Percentiles rank a stretch among this genome's conserved stretches.
phyloP scores from a whole-genome alignment of 2,113 vertebrate genomes.

The human (Homo sapiens) region DNA sequence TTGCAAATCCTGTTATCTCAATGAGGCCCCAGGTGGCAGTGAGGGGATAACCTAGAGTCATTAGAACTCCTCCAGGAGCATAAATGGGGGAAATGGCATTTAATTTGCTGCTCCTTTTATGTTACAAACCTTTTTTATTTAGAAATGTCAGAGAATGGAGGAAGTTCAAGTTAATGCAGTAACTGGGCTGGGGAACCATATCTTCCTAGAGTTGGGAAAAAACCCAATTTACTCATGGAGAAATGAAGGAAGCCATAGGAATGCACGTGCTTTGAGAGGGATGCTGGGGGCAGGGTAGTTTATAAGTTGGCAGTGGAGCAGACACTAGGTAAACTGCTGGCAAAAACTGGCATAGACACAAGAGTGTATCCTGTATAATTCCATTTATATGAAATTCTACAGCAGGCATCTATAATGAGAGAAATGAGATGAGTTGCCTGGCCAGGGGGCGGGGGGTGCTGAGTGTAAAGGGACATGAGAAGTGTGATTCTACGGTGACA shows the following conservation, averaged over 20 bases:
- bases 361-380: not conserved
- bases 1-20: slow-evolving; percentile 56
- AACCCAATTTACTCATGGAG: not conserved
- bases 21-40: slow-evolving; percentile 51
- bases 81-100: slow-evolving; percentile 55
- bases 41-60: slow-evolving; percentile 37
- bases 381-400: not conserved
- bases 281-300: not conserved
- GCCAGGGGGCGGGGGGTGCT: not conserved
- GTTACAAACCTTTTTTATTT: slow-evolving; percentile 44
- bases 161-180: slow-evolving; percentile 31
- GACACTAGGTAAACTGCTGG: not conserved
- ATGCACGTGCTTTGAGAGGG: too few species aligned
- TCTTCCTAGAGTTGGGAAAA: not conserved
- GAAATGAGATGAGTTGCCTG: not conserved
- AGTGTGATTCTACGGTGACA: not conserved
- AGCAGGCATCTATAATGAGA: not conserved
- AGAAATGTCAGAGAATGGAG: slow-evolving; percentile 49
- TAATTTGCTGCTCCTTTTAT: slow-evolving; percentile 70
- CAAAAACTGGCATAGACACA: not conserved
- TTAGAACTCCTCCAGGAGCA: slow-evolving; percentile 53
- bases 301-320: not conserved
- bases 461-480: not conserved
- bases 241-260: not conserved
- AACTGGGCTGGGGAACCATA: not conserved